Evolutionary conservation across 2,888 invertebrate genomes (phyloP), one percentile per base, ranked within the genome.

Genomic region (Tetragonisca angustula): DNA sequence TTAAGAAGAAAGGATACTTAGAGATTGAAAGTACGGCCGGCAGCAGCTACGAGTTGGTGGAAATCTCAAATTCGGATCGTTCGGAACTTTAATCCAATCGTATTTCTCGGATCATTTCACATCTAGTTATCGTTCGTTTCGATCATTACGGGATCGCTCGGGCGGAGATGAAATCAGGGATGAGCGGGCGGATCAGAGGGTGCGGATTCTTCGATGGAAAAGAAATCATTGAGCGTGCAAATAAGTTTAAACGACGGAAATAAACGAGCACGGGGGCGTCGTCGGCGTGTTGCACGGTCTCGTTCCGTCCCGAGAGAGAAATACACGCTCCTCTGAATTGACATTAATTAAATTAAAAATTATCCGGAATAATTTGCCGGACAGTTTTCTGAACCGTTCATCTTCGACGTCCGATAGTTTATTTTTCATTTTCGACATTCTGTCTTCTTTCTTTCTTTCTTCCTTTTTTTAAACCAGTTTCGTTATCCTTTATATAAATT

Each of bases 1-100:
- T 74, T 64, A 52, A 74, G 52, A 65, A 43, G 13, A 65, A 43
- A 27, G 54, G 65, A 65, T 74, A 54, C 4, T 15, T 27, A 43
- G 36, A 54, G 43, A 74, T 64, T 21, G 24, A 11, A 24, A 19
- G 15, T 5, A 43, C 13, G 4, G 11, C 6, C 17, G 4, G 24
- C 6, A 6, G 19, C 9, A 2, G 17, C 9, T 32, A 13, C 19
- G 15, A 24, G 6, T 36, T 54, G 17, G 50, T 19, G 64, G 64
- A 64, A 64, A 52, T 65, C n/a, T 52, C 4, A 24, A 54, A 74
- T 65, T 50, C 36, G 17, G 32, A 4, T 64, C n/a, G 36, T 36
- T 43, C 43, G 15, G 19, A 65, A 65, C 6, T 74, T 65, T 43
- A 54, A 65, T 49, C 49, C 49, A 49, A 27, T 21, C 72, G 24